Evolutionary conservation across 2,888 invertebrate genomes (phyloP), one percentile per base, ranked within the genome.

Genomic region (Heliconius erato): DNA sequence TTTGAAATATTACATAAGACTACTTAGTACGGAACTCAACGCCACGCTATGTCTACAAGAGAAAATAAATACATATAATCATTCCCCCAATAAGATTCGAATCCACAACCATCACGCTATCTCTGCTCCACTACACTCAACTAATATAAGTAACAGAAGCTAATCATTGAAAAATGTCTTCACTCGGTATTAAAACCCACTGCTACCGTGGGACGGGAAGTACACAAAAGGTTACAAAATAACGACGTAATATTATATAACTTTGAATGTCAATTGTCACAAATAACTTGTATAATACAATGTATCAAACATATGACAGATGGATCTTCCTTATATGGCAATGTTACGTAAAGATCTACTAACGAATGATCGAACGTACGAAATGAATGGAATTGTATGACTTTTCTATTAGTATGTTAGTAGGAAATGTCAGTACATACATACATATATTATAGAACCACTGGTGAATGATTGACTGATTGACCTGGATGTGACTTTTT

Each of bases 321-420:
- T 67, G 40, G 80, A 77, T 80, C 77, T 80, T 80, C 77, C 82
- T 83, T 80, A 80, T 80, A 72, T 35, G 72, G 80, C 26, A 49
- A 59, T 80, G 78, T 76, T 76, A 76, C 59, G 77, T 67, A 80
- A 77, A 16, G 44, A 78, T 67, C 28, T 44, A 67, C 19, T 67
- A 65, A 35, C 9, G 35, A 54, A n/a, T 23, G 59, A 76, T 76
- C 74, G 74, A 76, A 54, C 11, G 49, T 2, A 28, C 74, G 49
- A 74, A 49, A 74, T 74, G 19, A 35, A 69, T 69, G 69, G 23
- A 9, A 19, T 35, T 35, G 3, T 11, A 23, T 35, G 23, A 35
- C 35, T 68, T 32, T 68, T 19, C 4, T 67, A 16, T 67, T 68
- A 32, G 16, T 67, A 16, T 67, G 3, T 67, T 67, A 26, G 26